These are phyloP conservation scores for Dissostichus mawsoni DNA, from an alignment of 2,113 vertebrate species.

Conservation along the genomic window DNA sequence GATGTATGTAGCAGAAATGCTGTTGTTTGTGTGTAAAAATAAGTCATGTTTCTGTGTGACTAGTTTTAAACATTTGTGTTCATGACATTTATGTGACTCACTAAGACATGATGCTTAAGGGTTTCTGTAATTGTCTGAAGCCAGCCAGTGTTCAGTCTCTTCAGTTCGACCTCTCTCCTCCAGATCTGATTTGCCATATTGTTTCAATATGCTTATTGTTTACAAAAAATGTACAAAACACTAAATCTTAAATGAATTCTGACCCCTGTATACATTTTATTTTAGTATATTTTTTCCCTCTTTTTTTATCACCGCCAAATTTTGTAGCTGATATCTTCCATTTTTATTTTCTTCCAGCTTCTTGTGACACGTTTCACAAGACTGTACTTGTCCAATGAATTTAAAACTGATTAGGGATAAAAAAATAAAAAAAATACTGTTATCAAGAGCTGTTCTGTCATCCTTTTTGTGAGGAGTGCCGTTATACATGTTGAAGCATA, in stretches of 20 bases:
- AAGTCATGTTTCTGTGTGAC: constrained; percentile 58
- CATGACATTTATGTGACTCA: constrained; percentile 55
- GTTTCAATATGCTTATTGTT: constrained; percentile 76
- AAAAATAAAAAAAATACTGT: constrained; percentile 79
- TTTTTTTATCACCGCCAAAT: constrained; percentile 72
- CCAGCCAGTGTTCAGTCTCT: constrained; percentile 74
- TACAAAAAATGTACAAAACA: constrained; percentile 82
- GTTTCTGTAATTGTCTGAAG: constrained; percentile 67
- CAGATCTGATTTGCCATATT: constrained; percentile 60
- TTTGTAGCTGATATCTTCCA: constrained; percentile 75
- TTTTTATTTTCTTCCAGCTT: constrained; percentile 77
- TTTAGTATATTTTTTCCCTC: constrained; percentile 53
- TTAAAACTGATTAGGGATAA: constrained; percentile 82
- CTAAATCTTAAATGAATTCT: constrained; percentile 74
- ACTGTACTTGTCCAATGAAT: constrained; percentile 81
- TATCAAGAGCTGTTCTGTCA: constrained; percentile 37
- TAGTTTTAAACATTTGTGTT: constrained; percentile 60
- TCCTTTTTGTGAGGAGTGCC: constrained; percentile 4
- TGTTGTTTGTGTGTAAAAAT: constrained; percentile 58
- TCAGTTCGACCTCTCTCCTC: constrained; percentile 48
- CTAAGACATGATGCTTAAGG: constrained; percentile 26
- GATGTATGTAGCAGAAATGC: constrained; percentile 78
- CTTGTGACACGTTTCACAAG: constrained; percentile 74
- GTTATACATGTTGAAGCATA: background rate
- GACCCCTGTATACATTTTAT: constrained; percentile 62